Evolutionary conservation across 2,113 vertebrate species (phyloP).

Genomic region (Orycteropus afer): DNA sequence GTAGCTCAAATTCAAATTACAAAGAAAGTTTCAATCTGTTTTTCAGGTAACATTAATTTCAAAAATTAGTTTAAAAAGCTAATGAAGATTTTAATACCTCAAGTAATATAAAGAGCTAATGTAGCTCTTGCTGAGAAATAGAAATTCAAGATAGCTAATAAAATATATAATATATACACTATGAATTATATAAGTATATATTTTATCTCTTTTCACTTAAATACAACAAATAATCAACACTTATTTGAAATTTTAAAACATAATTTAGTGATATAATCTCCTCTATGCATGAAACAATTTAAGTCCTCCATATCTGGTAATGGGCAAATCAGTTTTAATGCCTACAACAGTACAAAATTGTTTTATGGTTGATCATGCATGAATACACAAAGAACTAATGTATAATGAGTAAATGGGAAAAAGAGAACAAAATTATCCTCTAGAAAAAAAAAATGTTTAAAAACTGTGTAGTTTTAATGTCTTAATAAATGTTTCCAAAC

Average conservation of each 20-base stretch:
- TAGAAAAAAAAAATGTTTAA: background rate
- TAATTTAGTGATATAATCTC: background rate
- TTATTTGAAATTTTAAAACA: slow-evolving; percentile 37
- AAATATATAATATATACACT: background rate
- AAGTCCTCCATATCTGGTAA: background rate
- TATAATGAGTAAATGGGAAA: background rate
- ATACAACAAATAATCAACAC: slow-evolving; percentile 8
- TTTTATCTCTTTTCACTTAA: slow-evolving; percentile 43
- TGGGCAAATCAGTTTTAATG: slow-evolving; percentile 13
- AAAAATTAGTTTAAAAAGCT: slow-evolving; percentile 22
- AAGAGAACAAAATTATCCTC: background rate
- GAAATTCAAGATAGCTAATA: background rate
- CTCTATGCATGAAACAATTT: background rate
- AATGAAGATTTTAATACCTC: slow-evolving; percentile 21
- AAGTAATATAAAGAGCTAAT: slow-evolving; percentile 29
- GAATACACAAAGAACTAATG: background rate
- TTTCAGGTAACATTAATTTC: slow-evolving; percentile 13
- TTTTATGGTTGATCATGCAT: slow-evolving; percentile 9
- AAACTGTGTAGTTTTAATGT: background rate
- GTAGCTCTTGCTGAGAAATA: slow-evolving; percentile 19
- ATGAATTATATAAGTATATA: background rate
- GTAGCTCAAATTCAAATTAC: slow-evolving; percentile 25
- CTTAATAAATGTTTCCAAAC: too few species aligned
- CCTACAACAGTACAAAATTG: slow-evolving; percentile 18
- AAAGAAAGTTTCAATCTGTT: slow-evolving; percentile 14